Evolutionary conservation across 2,888 invertebrate genomes (phyloP), one percentile per base, ranked within the genome.

Genomic region (Drosophila rubida): DNA sequence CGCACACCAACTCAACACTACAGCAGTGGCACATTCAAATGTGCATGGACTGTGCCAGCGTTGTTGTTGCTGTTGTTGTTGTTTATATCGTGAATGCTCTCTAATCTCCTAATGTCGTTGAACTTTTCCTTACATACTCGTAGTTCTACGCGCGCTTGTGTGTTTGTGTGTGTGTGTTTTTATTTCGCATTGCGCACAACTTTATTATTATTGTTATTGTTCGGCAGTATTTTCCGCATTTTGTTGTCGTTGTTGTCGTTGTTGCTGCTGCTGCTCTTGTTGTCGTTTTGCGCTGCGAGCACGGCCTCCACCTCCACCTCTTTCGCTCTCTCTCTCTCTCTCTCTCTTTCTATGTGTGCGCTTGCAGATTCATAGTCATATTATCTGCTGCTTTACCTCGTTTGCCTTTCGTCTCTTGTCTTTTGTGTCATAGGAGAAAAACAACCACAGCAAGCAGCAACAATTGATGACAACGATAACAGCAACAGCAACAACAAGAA

Each of bases 91-190:
- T 84, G 77, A 76, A 69, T 83, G 63, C 60, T 85, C 82, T 89
- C 89, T 84, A 89, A 84, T 89, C 89, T 87, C 51, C 71, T 49
- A 87, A 79, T 84, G 84, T 89, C 84, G 44, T 89, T 84, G 84
- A 84, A 84, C 84, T 54, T 85, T 81, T 71, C 55, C 66, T 65
- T 66, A 41, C 35, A 54, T 30, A n/a, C n/a, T n/a, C n/a, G n/a
- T n/a, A 14, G 19, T 13, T n/a, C 2, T 25, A 11, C 42, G 11
- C 14, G 14, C 23, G 16, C 25, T 9, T 35, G 16, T 25, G 22
- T 23, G 13, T 16, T 7, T 53, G 22, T 30, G n/a, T 51, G 25
- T 39, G 37, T 35, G 14, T 62, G 44, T 19, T 72, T 44, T 63
- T 68, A 54, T 65, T 68, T 65, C 54, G 61, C 62, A 64, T 25